A percentile compares a stretch with the other conserved stretches of the same genome.
phyloP scores from a whole-genome alignment of 1,140 invertebrate species.

The Oryzaephilus surinamensis region DNA sequence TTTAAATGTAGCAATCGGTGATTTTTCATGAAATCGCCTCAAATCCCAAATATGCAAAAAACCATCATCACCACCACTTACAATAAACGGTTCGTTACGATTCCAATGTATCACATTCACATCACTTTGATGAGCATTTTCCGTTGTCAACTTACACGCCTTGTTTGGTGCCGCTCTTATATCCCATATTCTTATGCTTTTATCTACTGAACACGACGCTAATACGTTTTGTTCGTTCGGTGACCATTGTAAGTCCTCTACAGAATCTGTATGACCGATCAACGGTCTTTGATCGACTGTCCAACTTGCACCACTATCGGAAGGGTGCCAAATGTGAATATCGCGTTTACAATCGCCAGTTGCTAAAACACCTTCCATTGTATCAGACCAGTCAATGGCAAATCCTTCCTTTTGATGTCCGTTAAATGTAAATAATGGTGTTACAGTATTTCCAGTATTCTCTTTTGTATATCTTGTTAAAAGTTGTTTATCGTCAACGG shows the following conservation, averaged over 20 bases:
- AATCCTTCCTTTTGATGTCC: slow-evolving; percentile 91
- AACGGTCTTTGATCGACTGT: slow-evolving; percentile 80
- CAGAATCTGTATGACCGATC: slow-evolving; percentile 79
- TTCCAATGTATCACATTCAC: slow-evolving; percentile 99
- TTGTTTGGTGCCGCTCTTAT: slow-evolving; percentile 70
- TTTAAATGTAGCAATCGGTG: slow-evolving; percentile 84
- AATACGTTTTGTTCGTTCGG: slow-evolving; percentile 90
- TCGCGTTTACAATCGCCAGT: slow-evolving; percentile 83
- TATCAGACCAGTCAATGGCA: slow-evolving; percentile 85
- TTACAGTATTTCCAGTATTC: slow-evolving; percentile 41
- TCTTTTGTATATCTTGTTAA: slow-evolving; percentile 51
- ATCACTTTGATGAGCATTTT: slow-evolving; percentile 82
- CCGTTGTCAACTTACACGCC: slow-evolving; percentile 84
- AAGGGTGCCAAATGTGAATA: slow-evolving; percentile 87
- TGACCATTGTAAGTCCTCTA: slow-evolving; percentile 99
- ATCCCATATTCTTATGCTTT: slow-evolving; percentile 86
- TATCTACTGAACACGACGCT: slow-evolving; percentile 92
- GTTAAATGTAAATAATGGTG: slow-evolving; percentile 77
- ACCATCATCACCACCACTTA: slow-evolving; percentile 94
- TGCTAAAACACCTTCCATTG: slow-evolving; percentile 68
- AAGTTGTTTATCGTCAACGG: slow-evolving; percentile 58
- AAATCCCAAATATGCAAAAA: slow-evolving; percentile 93
- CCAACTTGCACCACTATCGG: slow-evolving; percentile 68
- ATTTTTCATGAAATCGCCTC: slow-evolving; percentile 70
- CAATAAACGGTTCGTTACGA: slow-evolving; percentile 76